Conservation (phyloP, 2,113 vertebrate genomes). For the Hippocampus barbouri region DNA sequence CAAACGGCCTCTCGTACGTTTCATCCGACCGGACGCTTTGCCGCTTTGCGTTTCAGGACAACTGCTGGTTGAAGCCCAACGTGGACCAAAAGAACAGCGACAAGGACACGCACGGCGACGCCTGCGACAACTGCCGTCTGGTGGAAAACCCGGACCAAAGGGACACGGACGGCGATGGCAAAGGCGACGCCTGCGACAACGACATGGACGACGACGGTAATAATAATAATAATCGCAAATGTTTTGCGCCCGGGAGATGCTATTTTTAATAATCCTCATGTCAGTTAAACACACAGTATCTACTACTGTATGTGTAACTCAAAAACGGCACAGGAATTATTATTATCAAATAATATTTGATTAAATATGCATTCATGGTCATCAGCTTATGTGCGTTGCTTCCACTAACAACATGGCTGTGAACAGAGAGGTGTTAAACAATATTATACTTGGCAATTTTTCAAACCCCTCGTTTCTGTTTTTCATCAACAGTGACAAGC, state of each 20-base stretch:
- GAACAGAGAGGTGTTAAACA: no score
- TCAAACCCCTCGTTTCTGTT: no score
- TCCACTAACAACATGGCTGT: no score
- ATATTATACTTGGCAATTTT: no score
- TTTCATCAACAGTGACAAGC: no score
- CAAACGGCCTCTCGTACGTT: not conserved
- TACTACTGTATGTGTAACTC: no score
- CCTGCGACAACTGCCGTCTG: constrained; percentile 88
- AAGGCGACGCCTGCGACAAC: constrained; percentile 92
- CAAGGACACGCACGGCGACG: constrained; percentile 90
- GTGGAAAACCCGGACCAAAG: constrained; percentile 91
- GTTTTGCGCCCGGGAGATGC: not conserved
- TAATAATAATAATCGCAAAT: no score
- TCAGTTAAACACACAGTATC: no score
- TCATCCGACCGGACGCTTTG: not conserved
- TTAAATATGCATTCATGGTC: no score
- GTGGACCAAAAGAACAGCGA: constrained; percentile 90
- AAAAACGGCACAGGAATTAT: no score
- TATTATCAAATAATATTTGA: no score
- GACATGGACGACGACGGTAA: constrained; percentile 98
- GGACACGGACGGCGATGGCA: constrained; percentile 91
- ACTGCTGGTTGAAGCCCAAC: constrained; percentile 87
- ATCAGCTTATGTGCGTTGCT: no score
- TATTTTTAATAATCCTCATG: not conserved
- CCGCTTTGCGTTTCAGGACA: constrained; percentile 77